These are phyloP conservation scores for Podabrus alpinus DNA, from an alignment of 2,888 invertebrate genomes.

Conservation along the genomic window DNA sequence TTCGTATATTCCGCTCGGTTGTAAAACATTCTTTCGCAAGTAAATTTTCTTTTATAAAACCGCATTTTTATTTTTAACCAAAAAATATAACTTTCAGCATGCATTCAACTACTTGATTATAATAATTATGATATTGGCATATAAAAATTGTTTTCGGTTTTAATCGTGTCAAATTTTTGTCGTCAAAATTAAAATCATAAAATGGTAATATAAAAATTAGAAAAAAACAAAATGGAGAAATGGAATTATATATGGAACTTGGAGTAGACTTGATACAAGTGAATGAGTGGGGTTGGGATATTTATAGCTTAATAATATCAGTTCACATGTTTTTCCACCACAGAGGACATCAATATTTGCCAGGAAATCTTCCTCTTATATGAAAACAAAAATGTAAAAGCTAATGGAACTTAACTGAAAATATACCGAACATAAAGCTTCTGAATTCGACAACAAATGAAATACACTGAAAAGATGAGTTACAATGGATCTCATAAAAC, in stretches of 20 bases:
- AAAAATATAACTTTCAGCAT: neutral
- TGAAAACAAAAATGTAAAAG: slow-evolving; percentile 1
- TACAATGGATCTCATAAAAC: slow-evolving; percentile 28
- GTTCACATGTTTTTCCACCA: slow-evolving; percentile 40
- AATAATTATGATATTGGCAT: neutral
- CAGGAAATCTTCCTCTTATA: slow-evolving; percentile 32
- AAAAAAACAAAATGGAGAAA: slow-evolving; percentile 23
- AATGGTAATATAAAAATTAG: neutral
- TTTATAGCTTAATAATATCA: slow-evolving; percentile 42
- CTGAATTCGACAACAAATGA: neutral
- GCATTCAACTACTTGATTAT: neutral
- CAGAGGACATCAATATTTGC: slow-evolving; percentile 38
- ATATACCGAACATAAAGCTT: neutral
- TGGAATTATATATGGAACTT: slow-evolving; percentile 50
- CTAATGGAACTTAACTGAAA: neutral
- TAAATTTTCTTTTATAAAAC: neutral
- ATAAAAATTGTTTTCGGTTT: neutral
- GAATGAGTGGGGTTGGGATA: slow-evolving; percentile 46
- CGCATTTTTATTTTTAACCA: neutral
- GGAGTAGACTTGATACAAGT: slow-evolving; percentile 45
- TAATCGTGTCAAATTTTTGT: neutral
- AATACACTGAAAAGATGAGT: neutral
- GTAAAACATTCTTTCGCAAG: neutral
- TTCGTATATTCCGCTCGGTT: slow-evolving; percentile 10
- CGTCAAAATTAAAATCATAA: neutral